These are phyloP conservation scores for Camptogramma bilineatum DNA, from an alignment of 2,888 invertebrate genomes.

Conservation along the genomic window DNA sequence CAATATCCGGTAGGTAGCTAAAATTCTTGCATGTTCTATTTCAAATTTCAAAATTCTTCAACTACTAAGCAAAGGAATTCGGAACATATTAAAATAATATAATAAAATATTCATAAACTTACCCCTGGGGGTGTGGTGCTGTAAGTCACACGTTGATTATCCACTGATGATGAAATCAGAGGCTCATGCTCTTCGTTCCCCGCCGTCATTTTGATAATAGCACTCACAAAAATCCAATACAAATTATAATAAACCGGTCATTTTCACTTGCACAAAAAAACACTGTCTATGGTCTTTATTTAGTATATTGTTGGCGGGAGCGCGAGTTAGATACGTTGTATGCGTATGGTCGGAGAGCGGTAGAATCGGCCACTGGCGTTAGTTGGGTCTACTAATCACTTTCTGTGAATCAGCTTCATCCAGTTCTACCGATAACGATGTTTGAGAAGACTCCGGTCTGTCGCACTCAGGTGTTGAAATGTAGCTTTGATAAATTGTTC, in stretches of 20 bases:
- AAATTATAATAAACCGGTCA: conserved; percentile 51
- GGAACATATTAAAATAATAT: not conserved
- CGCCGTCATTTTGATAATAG: conserved; percentile 69
- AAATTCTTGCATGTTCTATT: too few species aligned
- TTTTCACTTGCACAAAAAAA: conserved; percentile 45
- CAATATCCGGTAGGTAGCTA: too few species aligned
- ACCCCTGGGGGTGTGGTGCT: conserved; percentile 70
- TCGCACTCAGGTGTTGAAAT: conserved; percentile 22
- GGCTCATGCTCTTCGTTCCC: conserved; percentile 82
- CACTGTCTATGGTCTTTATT: not conserved
- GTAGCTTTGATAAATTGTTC: conserved; percentile 26
- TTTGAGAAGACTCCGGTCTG: conserved; percentile 26
- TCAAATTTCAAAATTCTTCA: too few species aligned
- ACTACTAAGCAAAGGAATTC: not conserved
- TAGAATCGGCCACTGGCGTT: conserved; percentile 24
- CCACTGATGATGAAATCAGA: conserved; percentile 75
- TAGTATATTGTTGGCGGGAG: conserved; percentile 23
- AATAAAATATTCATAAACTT: conserved; percentile 42
- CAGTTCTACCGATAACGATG: conserved; percentile 29
- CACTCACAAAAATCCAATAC: conserved; percentile 26
- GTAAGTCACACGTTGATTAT: conserved; percentile 74
- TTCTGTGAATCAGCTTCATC: conserved; percentile 31
- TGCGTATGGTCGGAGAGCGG: conserved; percentile 11
- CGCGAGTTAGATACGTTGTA: conserved; percentile 20
- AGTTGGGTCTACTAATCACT: conserved; percentile 39